Percentiles rank a stretch among this genome's conserved stretches.
Evolutionary conservation across 2,113 vertebrate species (phyloP).

Genomic region (Pterophyllum scalare): DNA sequence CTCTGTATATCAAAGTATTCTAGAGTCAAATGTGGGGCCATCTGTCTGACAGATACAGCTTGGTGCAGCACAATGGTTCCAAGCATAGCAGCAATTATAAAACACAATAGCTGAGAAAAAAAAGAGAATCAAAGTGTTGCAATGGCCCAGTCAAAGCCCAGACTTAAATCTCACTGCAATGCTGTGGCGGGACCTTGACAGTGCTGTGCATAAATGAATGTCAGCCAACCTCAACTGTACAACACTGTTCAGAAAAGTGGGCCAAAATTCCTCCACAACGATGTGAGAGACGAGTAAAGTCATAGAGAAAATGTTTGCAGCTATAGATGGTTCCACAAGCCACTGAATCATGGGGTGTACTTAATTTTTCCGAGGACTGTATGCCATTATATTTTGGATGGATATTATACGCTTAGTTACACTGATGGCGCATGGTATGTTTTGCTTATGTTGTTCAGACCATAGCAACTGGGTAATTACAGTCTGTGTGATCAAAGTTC

Average conservation of each 20-base stretch:
- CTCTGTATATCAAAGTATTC: not conserved
- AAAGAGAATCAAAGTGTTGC: not conserved
- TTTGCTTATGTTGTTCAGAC: too few species aligned
- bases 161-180: not conserved
- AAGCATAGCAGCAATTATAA: not conserved
- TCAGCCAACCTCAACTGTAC: accelerated
- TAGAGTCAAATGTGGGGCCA: not conserved
- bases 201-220: not conserved
- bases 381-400: not conserved
- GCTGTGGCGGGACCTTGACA: too few species aligned
- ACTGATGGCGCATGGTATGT: too few species aligned
- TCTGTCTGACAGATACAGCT: not conserved
- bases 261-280: not conserved
- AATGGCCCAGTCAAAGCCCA: not conserved
- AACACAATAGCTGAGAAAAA: not conserved
- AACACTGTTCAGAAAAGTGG: not conserved
- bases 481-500: not conserved
- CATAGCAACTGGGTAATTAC: not conserved
- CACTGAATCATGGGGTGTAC: not conserved
- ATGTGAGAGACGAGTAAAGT: not conserved
- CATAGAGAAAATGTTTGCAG: not conserved
- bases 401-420: not conserved
- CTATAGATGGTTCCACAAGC: not conserved
- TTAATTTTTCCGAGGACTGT: not conserved
- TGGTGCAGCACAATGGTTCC: too few species aligned